A percentile compares a stretch with the other conserved stretches of the same genome.
These are phyloP conservation scores for Pachycephus smyrnensis DNA, from an alignment of 2,888 invertebrate species.

Conservation along the genomic window DNA sequence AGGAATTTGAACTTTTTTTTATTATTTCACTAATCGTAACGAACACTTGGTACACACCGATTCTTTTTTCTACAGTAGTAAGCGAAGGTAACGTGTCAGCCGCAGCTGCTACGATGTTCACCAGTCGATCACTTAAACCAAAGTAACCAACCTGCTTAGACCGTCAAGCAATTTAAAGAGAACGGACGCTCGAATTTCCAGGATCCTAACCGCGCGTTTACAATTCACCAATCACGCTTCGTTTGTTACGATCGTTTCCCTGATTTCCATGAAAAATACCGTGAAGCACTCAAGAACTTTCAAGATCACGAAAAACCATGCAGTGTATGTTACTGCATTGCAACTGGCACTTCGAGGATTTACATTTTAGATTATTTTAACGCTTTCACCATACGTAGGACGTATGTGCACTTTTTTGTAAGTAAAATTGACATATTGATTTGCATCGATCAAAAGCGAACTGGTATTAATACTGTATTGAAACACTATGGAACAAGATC, in stretches of 20 bases:
- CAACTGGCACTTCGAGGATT: background rate
- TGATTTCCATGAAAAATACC: background rate
- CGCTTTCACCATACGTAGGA: background rate
- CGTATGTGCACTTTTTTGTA: background rate
- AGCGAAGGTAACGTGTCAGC: background rate
- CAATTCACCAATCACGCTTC: background rate
- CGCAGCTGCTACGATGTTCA: slow-evolving; percentile 34
- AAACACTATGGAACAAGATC: background rate
- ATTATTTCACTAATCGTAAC: background rate
- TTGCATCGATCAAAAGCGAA: background rate
- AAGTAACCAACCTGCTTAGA: slow-evolving; percentile 50
- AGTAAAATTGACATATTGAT: background rate
- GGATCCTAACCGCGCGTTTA: background rate
- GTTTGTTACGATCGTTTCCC: background rate
- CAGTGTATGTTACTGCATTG: background rate
- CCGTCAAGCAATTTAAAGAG: slow-evolving; percentile 53
- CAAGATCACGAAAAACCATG: background rate
- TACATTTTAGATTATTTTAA: background rate
- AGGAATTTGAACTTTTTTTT: background rate
- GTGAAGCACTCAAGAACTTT: background rate
- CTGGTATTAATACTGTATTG: background rate
- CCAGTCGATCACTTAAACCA: slow-evolving; percentile 41
- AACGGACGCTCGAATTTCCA: slow-evolving; percentile 26
- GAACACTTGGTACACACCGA: background rate
- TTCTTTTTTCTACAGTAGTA: background rate